Percentiles rank a stretch among this genome's conserved stretches.
Evolutionary conservation across 2,888 invertebrate genomes (phyloP).

Genomic region (Argyresthia albistria): DNA sequence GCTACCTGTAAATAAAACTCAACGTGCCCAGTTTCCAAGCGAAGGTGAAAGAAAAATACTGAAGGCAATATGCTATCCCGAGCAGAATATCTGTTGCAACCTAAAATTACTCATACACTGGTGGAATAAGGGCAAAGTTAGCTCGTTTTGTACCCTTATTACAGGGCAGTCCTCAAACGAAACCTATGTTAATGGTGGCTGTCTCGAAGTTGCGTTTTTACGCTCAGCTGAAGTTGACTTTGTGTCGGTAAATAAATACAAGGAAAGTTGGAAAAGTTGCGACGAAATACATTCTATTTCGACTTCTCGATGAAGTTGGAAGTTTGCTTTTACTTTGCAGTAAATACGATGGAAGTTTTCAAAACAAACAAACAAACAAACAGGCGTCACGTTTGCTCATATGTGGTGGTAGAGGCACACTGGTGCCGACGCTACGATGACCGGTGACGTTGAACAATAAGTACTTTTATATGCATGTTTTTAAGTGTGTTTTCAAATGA

Average conservation of each 20-base stretch:
- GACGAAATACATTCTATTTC: too few species aligned
- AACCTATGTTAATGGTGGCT: not conserved
- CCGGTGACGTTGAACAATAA: too few species aligned
- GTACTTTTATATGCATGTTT: too few species aligned
- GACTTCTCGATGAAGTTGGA: too few species aligned
- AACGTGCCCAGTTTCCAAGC: not conserved
- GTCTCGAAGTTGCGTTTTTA: not conserved
- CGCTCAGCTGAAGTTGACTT: constrained; percentile 1
- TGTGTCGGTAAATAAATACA: not conserved
- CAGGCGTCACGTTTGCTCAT: too few species aligned
- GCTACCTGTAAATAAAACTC: too few species aligned
- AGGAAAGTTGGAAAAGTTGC: not conserved
- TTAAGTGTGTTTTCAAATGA: too few species aligned
- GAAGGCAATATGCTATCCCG: constrained; percentile 27
- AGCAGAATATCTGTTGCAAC: constrained; percentile 1
- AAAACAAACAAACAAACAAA: too few species aligned
- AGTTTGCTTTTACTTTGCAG: too few species aligned
- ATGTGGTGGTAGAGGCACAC: too few species aligned
- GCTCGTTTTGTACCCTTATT: not conserved
- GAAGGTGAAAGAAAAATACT: constrained; percentile 23
- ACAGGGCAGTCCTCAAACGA: not conserved
- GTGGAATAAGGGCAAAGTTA: not conserved
- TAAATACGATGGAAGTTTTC: too few species aligned
- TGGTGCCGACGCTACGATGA: too few species aligned
- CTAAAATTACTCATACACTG: constrained; percentile 13